Conservation (phyloP, 2,888 invertebrate species). For the Calliscelio sp. region DNA sequence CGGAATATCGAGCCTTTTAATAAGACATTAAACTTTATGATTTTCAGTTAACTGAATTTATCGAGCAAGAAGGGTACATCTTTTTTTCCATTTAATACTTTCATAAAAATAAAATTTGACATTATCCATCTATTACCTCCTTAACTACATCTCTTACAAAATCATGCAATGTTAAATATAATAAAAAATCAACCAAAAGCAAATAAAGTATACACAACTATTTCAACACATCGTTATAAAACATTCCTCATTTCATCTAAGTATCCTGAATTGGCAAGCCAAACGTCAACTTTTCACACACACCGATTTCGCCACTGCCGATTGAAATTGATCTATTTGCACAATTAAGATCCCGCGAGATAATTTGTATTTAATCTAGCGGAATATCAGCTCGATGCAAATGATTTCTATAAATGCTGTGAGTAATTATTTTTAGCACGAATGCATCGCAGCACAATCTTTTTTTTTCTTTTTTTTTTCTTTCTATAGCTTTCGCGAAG, state of each 20-base stretch:
- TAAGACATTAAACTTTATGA: no score
- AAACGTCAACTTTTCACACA: slow-evolving; percentile 21
- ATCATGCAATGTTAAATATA: no score
- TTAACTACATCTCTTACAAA: no score
- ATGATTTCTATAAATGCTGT: slow-evolving; percentile 55
- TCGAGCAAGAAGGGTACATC: no score
- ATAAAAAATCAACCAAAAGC: no score
- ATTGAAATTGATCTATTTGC: slow-evolving; percentile 53
- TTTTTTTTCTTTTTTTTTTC: slow-evolving; percentile 35
- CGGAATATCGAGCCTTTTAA: no score
- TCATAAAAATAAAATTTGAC: no score
- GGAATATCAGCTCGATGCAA: slow-evolving; percentile 27
- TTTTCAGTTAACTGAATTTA: no score
- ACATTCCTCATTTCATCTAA: not conserved
- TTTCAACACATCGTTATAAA: not conserved
- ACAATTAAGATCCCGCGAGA: slow-evolving; percentile 49
- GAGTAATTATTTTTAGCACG: slow-evolving; percentile 44
- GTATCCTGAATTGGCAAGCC: no score
- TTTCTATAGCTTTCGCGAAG: slow-evolving; percentile 50
- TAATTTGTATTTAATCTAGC: slow-evolving; percentile 39
- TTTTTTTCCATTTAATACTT: no score
- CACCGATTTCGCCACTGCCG: slow-evolving; percentile 28
- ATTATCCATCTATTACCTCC: no score
- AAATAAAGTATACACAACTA: no score
- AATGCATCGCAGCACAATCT: slow-evolving; percentile 25